Evolutionary conservation across 2,113 vertebrate species (phyloP).

Genomic region (Daboia siamensis): DNA sequence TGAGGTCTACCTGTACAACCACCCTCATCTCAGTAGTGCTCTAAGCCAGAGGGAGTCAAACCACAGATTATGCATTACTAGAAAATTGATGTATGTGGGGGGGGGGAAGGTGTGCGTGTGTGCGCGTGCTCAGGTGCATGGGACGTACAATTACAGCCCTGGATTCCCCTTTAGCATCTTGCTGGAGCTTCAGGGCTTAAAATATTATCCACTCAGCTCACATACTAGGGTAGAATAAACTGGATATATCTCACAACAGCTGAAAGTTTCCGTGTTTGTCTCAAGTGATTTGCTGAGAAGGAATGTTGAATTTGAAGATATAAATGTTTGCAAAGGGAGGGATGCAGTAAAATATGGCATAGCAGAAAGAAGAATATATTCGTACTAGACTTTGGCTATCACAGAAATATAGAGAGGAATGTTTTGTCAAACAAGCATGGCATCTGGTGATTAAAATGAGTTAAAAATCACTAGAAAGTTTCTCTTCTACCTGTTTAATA

Average conservation of each 20-base stretch:
- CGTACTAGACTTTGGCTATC: background rate
- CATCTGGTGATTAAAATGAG: background rate
- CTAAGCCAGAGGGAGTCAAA: background rate
- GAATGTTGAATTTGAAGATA: background rate
- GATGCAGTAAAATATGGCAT: background rate
- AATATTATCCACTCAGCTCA: background rate
- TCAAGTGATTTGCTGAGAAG: background rate
- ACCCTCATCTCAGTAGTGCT: background rate
- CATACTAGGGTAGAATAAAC: background rate
- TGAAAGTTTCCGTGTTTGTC: background rate
- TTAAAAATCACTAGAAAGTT: background rate
- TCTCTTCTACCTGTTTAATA: background rate
- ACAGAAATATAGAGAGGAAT: background rate
- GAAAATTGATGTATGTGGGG: background rate
- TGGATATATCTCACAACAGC: background rate
- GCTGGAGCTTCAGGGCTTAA: background rate
- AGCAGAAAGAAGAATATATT: background rate
- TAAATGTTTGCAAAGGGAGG: background rate
- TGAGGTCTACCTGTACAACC: background rate
- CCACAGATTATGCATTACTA: background rate
- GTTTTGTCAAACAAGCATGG: background rate
- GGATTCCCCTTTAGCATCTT: background rate
- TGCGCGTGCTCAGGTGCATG: background rate
- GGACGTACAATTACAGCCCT: background rate
- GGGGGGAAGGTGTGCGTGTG: background rate